Base-by-base conservation (phyloP, 2,797 vertebrate genomes). In the Lates japonicus region DNA sequence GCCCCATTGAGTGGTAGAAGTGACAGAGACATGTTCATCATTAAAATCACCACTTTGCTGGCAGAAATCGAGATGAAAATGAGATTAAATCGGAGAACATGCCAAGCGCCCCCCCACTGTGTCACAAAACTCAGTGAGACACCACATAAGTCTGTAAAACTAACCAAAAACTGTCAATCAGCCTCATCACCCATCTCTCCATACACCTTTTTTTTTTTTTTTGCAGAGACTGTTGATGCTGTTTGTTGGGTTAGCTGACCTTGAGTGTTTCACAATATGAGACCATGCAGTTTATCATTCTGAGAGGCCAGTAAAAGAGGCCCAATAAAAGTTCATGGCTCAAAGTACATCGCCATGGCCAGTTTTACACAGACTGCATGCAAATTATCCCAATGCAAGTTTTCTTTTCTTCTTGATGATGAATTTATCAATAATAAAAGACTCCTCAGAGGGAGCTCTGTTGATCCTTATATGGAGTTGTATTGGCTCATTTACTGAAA, bases 401-500 rank as follows among this genome's bases (percentile, higher is more conserved):
- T 67, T 67, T 59, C 22, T 78, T 62, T 60, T 48, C 35, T 67
- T 62, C 48, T 60, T 16, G 3, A 73, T 82, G 79, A 86, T 77
- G 11, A 48, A 76, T 84, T 83, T 73, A 88, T 87, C 77, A 82
- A 76, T 88, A 78, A 86, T 86, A 63, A 80, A 87, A 80, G 11
- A 79, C 63, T 61, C 66, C 49, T 83, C 64, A 25, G 58, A 59
- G 19, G 49, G 20, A 70, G 54, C 25, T 62, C 58, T 59, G 71
- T 72, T 80, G 73, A 75, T 85, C 62, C 33, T 78, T 11, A 51
- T 52, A 70, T 60, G 33, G 25, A 54, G 20, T 82, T 74, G 20
- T 48, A 65, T 68, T 49, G 65, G 46, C 51, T 88, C 63, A 68
- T 85, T 84, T 78, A 62, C 60, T 39, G 25, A 14, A 72, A 83